Evolutionary conservation across 2,797 vertebrate genomes (phyloP), one percentile per base, ranked within the genome.

Genomic region (Sciaenops ocellatus): DNA sequence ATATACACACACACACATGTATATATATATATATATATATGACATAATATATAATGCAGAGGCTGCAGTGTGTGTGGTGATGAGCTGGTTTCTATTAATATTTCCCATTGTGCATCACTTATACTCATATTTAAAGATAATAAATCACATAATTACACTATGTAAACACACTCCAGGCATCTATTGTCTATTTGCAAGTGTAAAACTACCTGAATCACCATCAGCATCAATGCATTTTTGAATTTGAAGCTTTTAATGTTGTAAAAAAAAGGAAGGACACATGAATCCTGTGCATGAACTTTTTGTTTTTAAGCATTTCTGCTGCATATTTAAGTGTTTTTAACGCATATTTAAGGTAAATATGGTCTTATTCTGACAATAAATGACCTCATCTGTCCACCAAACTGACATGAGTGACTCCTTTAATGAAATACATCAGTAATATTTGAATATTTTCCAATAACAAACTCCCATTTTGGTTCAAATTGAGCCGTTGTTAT

Each of bases 31-130:
- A 0, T 60, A 2, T 15, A 41, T 6, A 9, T 6, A 6, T 2
- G 0, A 30, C 1, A 22, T 2, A 1, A 4, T 17, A 2, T 3
- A 0, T n/a, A 12, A 22, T 17, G 3, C 0, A 1, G 3, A 65
- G 28, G 41, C 1, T 44, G 48, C 0, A n/a, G 0, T 20, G 1
- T 6, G 0, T 12, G 52, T 26, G 17, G 15, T 5, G 9, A 8
- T 57, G 2, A 28, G 5, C 22, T 16, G 1, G 11, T 70, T 44
- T 6, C 0, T 6, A 42, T n/a, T 4, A 15, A 22, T 56, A 38
- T 61, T 18, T 6, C 3, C 41, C 34, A 38, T 38, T 38, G 34
- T 38, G 34, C 34, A 38, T 38, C 34, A 38, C 34, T 38, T 38
- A 38, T 9, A 38, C 34, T 38, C 8, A 9, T 38, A 34, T 38